Base-by-base conservation (phyloP, 2,113 vertebrate genomes). In the Pomatostomus ruficeps region DNA sequence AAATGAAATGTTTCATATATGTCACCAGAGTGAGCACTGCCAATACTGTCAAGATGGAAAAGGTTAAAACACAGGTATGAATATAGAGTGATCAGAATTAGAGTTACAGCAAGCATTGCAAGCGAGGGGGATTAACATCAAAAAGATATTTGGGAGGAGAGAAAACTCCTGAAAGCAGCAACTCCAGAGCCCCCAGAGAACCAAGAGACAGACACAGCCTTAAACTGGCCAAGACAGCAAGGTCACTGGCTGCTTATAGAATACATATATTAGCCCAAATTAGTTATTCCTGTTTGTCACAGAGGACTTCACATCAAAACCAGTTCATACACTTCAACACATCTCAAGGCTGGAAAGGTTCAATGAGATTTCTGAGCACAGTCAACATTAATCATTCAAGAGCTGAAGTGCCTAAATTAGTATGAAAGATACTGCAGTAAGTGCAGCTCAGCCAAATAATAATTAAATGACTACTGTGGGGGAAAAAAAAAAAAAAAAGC, bases 301-400 rank as follows among this genome's bases (percentile, higher is more conserved):
- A 62, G 40, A 20, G 45, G 54, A 65, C 35, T 78, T 85, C 66
- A 76, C 77, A 76, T 61, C 62, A 82, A 91, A 95, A 79, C 36
- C 58, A 68, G 49, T 57, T 79, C 66, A 18, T n/a, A 40, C 42
- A 67, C 31, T 74, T 76, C 51, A 71, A 42, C 45, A 19, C 19
- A 43, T 40, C 59, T 77, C 79, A 33, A 67, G 36, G 66, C 67
- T 83, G 51, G 45, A 83, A 72, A 68, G 28, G 45, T 67, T 90
- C 76, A 43, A 21, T 3, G 6, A 62, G 73, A 85, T 80, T 85
- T 92, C 78, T 88, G 71, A 96, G 62, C 68, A 46, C 31, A 83
- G 81, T 38, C 68, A 83, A 77, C 65, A 92, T 74, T 71, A 79
- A 94, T 89, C 68, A 94, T 95, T 95, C 68, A 91, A 49, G 88